Evolutionary conservation across 2,888 invertebrate species (phyloP), one percentile per base, ranked within the genome.

Genomic region (Apocheima hispidaria): DNA sequence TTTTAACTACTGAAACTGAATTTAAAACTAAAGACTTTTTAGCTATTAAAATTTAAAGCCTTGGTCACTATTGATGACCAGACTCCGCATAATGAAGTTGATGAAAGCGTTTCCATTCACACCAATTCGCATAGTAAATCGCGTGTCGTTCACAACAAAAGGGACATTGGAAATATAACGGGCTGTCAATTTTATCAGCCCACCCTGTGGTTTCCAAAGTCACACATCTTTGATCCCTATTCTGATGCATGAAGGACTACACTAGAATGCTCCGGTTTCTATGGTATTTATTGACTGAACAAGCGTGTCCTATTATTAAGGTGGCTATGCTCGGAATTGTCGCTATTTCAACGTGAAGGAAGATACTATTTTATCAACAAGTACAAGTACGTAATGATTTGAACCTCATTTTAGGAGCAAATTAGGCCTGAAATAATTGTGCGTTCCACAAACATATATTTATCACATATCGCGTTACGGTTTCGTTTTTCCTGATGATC

Each of bases 111-210:
- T 63, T 53, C 49, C 23, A 52, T 65, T 48, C 60, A 56, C 58
- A 60, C 63, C 60, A 41, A 60, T 65, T 63, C 60, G 67, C 58
- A 68, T 65, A 65, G 52, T 56, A 62, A 62, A 68, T 65, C 58
- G 55, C 63, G 65, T 64, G 60, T 58, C 57, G 48, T 55, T 52
- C 62, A 49, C 56, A 54, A 61, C 64, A 62, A 64, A 60, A 59
- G 64, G 53, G 57, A 63, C 59, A 57, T 55, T 60, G 55, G 51
- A 52, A 57, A 62, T 60, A 53, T 62, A 54, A 63, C 66, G 50
- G 64, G 26, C 62, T 40, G 46, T 61, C 61, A 56, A 59, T 59
- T 67, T 55, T 52, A 51, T 48, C 28, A 52, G 61, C 35, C 51
- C 20, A 14, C 18, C 26, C 38, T 33, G 40, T 14, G n/a, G n/a